Conservation (phyloP, 2,113 vertebrate genomes). For the Engystomops pustulosus region DNA sequence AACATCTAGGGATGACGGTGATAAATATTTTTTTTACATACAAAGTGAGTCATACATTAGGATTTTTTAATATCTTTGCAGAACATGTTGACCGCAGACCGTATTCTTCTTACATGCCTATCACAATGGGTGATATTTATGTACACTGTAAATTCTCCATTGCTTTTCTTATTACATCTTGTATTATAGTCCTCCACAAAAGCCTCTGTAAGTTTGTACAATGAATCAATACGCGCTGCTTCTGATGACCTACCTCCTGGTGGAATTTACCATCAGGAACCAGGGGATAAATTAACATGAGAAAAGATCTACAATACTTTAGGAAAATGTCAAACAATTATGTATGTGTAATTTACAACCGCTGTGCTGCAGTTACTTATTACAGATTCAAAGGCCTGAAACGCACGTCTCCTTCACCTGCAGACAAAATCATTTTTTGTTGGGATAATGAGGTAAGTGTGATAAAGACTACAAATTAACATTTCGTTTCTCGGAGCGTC, state of each 20-base stretch:
- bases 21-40: too few relatives aligned
- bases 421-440: slow-evolving; percentile 54
- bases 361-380: slow-evolving; percentile 52
- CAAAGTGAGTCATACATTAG: too few relatives aligned
- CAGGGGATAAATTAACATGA: slow-evolving; percentile 51
- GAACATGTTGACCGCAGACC: neutral
- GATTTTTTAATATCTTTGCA: neutral
- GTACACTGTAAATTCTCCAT: neutral
- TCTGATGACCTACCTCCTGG: slow-evolving; percentile 42
- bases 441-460: slow-evolving; percentile 53
- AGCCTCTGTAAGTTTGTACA: slow-evolving; percentile 9
- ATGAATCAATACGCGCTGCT: slow-evolving; percentile 27
- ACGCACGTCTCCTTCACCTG: slow-evolving; percentile 50
- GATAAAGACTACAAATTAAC: slow-evolving; percentile 50
- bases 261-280: slow-evolving; percentile 46
- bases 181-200: neutral
- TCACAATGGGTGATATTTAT: neutral
- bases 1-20: too few relatives aligned
- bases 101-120: neutral
- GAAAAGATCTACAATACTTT: slow-evolving; percentile 50
- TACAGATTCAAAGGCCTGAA: slow-evolving; percentile 51
- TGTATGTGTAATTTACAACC: slow-evolving; percentile 52
- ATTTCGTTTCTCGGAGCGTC: slow-evolving; percentile 11
- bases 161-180: neutral
- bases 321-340: slow-evolving; percentile 58